Evolutionary conservation across 2,113 vertebrate species (phyloP).

Genomic region (Carlito syrichta): DNA sequence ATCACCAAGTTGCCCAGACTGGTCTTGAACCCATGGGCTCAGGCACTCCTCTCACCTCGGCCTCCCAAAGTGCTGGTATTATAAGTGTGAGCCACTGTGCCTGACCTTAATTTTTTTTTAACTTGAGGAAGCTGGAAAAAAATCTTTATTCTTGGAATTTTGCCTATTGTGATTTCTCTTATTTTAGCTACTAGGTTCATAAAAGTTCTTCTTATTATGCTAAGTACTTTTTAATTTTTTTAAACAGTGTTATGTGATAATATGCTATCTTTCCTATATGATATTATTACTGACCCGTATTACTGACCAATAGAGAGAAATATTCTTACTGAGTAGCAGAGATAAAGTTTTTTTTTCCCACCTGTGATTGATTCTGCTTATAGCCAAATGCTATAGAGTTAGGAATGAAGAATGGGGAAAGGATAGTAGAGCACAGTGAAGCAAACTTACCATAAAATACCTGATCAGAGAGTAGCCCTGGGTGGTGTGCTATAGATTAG

Average conservation of each 20-base stretch:
- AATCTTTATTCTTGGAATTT: slow-evolving; percentile 15
- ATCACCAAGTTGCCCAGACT: neutral
- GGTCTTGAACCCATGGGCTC: neutral
- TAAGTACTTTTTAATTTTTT: slow-evolving; percentile 20
- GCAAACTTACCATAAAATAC: neutral
- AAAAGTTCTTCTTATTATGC: slow-evolving; percentile 35
- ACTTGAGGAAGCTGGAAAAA: neutral
- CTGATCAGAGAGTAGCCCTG: neutral
- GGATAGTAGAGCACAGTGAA: neutral
- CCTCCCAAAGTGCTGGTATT: neutral
- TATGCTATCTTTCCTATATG: slow-evolving; percentile 9
- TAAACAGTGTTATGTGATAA: neutral
- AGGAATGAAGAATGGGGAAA: neutral
- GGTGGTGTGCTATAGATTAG: neutral
- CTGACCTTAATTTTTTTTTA: neutral
- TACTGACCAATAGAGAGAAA: too few species aligned
- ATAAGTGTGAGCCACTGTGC: neutral
- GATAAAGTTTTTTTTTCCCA: slow-evolving; percentile 2
- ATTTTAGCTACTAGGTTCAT: slow-evolving; percentile 26
- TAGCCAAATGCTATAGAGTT: slow-evolving; percentile 22
- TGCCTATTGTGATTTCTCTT: slow-evolving; percentile 36
- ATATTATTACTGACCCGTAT: neutral
- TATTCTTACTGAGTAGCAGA: slow-evolving; percentile 1
- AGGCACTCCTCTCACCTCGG: neutral
- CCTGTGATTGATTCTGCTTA: slow-evolving; percentile 3